Evolutionary conservation across 2,888 invertebrate species (phyloP).

Genomic region (Eustalomyia histrio): DNA sequence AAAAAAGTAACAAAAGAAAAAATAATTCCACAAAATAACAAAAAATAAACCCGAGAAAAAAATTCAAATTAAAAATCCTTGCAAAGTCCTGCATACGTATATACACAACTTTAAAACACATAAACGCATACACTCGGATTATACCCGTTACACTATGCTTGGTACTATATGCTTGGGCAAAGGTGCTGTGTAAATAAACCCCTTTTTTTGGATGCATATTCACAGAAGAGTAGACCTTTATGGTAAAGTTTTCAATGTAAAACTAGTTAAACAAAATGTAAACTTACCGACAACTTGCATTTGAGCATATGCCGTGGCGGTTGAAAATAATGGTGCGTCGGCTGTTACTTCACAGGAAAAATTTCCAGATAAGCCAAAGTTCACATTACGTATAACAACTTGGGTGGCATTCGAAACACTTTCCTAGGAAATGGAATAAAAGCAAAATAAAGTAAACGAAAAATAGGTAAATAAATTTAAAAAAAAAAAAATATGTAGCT

Average conservation of each 20-base stretch:
- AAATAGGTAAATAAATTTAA: slow-evolving; percentile 18
- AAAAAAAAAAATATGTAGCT: background rate
- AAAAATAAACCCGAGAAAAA: background rate
- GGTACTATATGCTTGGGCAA: background rate
- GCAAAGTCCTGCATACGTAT: slow-evolving; percentile 7
- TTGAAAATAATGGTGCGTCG: slow-evolving; percentile 85
- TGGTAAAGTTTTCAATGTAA: slow-evolving; percentile 11
- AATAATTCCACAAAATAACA: background rate
- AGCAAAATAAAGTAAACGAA: slow-evolving; percentile 34
- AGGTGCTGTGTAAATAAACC: background rate
- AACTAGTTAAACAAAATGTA: background rate
- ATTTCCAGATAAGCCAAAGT: slow-evolving; percentile 85
- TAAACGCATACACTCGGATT: background rate
- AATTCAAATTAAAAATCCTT: slow-evolving; percentile 28
- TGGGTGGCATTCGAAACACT: slow-evolving; percentile 85
- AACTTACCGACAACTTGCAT: slow-evolving; percentile 87
- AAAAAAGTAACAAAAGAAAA: background rate
- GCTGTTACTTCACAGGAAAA: slow-evolving; percentile 87
- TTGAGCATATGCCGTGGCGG: slow-evolving; percentile 83
- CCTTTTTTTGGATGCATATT: slow-evolving; percentile 4
- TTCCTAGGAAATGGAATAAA: slow-evolving; percentile 79
- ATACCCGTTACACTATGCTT: background rate
- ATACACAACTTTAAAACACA: background rate
- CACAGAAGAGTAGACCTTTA: background rate
- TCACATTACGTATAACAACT: slow-evolving; percentile 84